A percentile compares a stretch with the other conserved stretches of the same genome.
Conservation (phyloP, 1,140 invertebrate genomes). For the Sitodiplosis mosellana region DNA sequence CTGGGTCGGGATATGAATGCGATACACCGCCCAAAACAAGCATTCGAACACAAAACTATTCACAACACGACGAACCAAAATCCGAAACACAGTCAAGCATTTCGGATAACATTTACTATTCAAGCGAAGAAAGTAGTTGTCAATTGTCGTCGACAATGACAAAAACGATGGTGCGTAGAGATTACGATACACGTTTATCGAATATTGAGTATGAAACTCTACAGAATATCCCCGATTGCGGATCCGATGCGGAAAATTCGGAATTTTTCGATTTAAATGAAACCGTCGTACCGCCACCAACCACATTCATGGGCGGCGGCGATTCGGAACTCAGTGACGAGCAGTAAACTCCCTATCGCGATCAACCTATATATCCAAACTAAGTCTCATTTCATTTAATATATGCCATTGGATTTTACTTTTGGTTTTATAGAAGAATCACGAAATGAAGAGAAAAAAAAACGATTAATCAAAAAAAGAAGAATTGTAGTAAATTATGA, state of each 20-base stretch:
- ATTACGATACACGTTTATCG: neutral
- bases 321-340: conserved; percentile 16
- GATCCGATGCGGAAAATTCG: conserved; percentile 19
- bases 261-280: conserved; percentile 15
- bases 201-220: neutral
- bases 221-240: conserved; percentile 15
- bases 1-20: no score
- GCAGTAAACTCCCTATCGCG: no score
- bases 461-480: no score
- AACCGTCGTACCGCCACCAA: conserved; percentile 22
- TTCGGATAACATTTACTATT: conserved; percentile 22
- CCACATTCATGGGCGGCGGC: conserved; percentile 11
- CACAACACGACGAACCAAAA: conserved; percentile 5
- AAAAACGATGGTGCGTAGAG: neutral
- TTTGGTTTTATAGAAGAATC: no score
- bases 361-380: no score
- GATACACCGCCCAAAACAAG: no score
- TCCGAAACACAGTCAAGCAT: conserved; percentile 6
- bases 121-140: conserved; percentile 17
- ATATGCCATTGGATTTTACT: no score
- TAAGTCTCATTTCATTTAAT: no score
- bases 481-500: no score
- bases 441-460: no score
- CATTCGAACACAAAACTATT: neutral
- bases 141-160: neutral